Evolutionary conservation across 2,113 vertebrate genomes (phyloP), one percentile per base, ranked within the genome.

Genomic region (Oxyura jamaicensis): DNA sequence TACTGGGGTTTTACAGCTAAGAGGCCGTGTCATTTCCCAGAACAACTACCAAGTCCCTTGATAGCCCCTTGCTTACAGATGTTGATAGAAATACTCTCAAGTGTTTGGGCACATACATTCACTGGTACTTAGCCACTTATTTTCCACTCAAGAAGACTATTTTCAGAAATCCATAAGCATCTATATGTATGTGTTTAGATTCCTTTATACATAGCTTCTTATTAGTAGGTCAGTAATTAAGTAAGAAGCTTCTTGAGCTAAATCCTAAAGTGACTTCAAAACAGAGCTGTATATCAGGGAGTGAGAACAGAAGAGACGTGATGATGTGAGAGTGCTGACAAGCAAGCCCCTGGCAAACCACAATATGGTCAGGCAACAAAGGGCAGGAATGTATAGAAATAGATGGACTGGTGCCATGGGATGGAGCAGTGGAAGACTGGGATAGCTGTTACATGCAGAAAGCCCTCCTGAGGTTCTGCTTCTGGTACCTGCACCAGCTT

Each of bases 401-500:
- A 41, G 23, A 33, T 31, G 77, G 19, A 11, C 28, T 63, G 53
- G 13, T 0, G 1, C 16, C 14, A 21, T 53, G 31, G 11, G 65
- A 26, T n/a, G 41, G 56, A 84, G 29, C 29, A 60, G n/a, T 2
- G 7, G 69, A 22, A 20, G 21, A 48, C 1, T 2, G 1, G 44
- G 13, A 62, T 59, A 26, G 67, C 16, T 4, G 5, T 25, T 72
- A 31, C 6, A 42, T 63, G 36, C 39, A 68, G 35, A 26, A 79
- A 55, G 10, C 46, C 11, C 36, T 88, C 36, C 56, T n/a, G 18
- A 72, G 13, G 4, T 87, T 87, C 66, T 62, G 6, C 36, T 59
- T 50, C 46, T 78, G 52, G n/a, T 72, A 10, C 11, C 41, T 0
- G 0, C 0, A 0, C 42, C 66, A 82, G 52, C 33, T 93, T 18